phyloP scores from a whole-genome alignment of 2,797 vertebrate species.

The Bovichtus variegatus region DNA sequence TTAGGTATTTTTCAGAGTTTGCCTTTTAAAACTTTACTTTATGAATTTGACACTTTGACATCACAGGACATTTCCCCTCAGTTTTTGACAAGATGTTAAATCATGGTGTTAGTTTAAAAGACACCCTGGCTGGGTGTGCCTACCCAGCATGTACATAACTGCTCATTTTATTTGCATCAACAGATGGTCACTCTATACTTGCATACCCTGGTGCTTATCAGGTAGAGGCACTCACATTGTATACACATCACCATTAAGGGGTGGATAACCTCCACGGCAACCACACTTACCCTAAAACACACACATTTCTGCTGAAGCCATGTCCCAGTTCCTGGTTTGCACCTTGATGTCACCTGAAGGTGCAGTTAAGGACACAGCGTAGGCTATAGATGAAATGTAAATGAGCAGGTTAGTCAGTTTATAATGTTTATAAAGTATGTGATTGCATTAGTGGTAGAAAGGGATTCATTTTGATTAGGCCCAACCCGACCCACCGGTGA shows the following conservation, averaged over 20 bases:
- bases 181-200: conserved; percentile 17
- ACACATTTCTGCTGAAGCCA: neutral
- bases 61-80: neutral
- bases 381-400: neutral
- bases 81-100: neutral
- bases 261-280: conserved; percentile 29
- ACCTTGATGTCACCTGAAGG: neutral
- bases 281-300: conserved; percentile 11
- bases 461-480: no score
- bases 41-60: neutral
- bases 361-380: conserved; percentile 25
- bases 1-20: neutral
- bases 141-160: conserved; percentile 1
- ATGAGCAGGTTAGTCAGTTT: neutral
- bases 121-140: neutral
- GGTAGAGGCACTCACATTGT: conserved; percentile 19
- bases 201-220: conserved; percentile 40
- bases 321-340: conserved; percentile 3
- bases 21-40: neutral
- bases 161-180: conserved; percentile 6
- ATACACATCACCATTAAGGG: conserved; percentile 16
- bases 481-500: no score
- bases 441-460: neutral
- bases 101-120: neutral
- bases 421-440: neutral